These are phyloP conservation scores for Meloidogyne chitwoodi DNA, from an alignment of 1,140 invertebrate genomes.

Conservation along the genomic window DNA sequence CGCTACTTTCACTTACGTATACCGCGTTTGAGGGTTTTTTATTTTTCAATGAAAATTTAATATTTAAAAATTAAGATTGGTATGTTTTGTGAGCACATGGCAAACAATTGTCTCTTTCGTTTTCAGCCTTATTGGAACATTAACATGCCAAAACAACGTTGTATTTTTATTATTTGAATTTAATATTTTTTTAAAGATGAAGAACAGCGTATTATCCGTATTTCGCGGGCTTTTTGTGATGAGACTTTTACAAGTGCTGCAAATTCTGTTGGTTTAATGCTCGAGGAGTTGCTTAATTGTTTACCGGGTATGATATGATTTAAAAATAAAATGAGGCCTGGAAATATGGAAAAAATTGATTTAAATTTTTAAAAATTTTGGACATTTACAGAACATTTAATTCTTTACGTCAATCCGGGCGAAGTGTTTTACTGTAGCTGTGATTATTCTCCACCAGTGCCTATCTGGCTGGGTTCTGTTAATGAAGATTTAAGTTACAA, in stretches of 20 bases:
- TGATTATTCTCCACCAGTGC: constrained; percentile 15
- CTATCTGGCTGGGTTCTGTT: constrained; percentile 19
- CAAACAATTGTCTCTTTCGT: constrained; percentile 20
- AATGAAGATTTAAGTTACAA: constrained; percentile 14
- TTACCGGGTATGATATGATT: constrained; percentile 21
- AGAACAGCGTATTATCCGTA: constrained; percentile 11
- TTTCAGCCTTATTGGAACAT: constrained; percentile 23
- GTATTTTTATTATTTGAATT: background rate
- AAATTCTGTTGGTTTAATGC: constrained; percentile 9
- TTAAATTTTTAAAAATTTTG: background rate
- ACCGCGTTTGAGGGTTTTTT: constrained; percentile 22
- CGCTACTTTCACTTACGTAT: constrained; percentile 22
- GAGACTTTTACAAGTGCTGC: constrained; percentile 16
- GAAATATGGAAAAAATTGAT: too few species aligned
- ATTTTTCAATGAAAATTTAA: background rate
- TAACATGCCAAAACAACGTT: constrained; percentile 19
- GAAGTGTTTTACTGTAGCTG: constrained; percentile 16
- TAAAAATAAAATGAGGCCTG: too few species aligned
- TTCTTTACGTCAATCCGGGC: constrained; percentile 23
- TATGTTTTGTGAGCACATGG: constrained; percentile 20
- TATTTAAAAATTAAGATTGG: constrained; percentile 15
- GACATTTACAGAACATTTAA: constrained; percentile 5
- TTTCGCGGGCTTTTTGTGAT: background rate
- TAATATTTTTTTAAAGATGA: constrained; percentile 1
- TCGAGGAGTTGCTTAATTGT: constrained; percentile 14